phyloP scores from a whole-genome alignment of 2,888 invertebrate species.

The Philereme transversata region DNA sequence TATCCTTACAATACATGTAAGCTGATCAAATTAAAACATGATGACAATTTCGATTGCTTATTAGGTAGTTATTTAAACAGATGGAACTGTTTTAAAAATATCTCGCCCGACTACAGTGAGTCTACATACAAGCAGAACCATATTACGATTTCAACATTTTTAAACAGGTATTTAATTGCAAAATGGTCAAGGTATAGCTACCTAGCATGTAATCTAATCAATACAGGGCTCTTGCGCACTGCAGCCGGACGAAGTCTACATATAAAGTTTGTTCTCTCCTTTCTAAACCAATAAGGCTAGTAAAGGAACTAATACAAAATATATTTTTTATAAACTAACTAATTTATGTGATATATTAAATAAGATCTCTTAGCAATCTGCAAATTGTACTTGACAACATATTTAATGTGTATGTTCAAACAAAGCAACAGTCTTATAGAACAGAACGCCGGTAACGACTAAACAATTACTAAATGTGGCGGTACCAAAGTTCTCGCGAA shows the following conservation, averaged over 20 bases:
- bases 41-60: constrained; percentile 52
- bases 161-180: too few relatives aligned
- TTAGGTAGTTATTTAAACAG: constrained; percentile 45
- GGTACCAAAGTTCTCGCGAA: constrained; percentile 1
- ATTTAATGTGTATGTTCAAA: constrained; percentile 25
- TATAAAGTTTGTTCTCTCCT: constrained; percentile 60
- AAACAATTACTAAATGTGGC: constrained; percentile 4
- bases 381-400: constrained; percentile 73
- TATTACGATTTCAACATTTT: too few relatives aligned
- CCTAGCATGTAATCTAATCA: too few relatives aligned
- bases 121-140: too few relatives aligned
- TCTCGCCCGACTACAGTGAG: too few relatives aligned
- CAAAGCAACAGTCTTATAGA: constrained; percentile 27
- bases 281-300: constrained; percentile 43
- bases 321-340: constrained; percentile 64
- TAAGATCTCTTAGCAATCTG: constrained; percentile 67
- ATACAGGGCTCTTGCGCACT: too few relatives aligned
- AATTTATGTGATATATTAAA: constrained; percentile 52
- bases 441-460: constrained; percentile 17
- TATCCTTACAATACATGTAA: constrained; percentile 25
- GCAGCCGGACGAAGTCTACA: constrained; percentile 42
- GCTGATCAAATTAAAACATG: constrained; percentile 41
- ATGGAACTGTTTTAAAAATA: too few relatives aligned
- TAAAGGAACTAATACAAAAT: constrained; percentile 52
- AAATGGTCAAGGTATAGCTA: too few relatives aligned